Evolutionary conservation across 1,140 invertebrate species (phyloP).

Genomic region (Wasmannia auropunctata): DNA sequence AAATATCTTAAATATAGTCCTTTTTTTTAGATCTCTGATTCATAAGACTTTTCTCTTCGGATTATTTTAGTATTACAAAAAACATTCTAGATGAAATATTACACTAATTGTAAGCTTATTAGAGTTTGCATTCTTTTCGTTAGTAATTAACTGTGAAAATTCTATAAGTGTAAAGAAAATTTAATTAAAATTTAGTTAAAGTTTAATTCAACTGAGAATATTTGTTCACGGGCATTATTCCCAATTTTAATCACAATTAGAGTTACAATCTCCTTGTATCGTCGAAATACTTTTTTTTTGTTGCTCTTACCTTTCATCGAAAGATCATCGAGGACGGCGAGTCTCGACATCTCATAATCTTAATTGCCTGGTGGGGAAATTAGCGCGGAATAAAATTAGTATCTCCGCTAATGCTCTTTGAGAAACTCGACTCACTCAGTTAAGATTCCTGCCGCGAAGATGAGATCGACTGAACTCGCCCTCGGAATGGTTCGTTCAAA

Average conservation of each 20-base stretch:
- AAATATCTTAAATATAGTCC: background rate
- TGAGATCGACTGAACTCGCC: slow-evolving; percentile 17
- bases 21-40: background rate
- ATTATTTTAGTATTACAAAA: background rate
- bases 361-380: slow-evolving; percentile 31
- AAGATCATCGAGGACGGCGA: background rate
- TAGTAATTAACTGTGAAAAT: background rate
- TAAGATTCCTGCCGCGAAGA: slow-evolving; percentile 18
- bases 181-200: background rate
- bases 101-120: background rate
- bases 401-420: slow-evolving; percentile 17
- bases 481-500: background rate
- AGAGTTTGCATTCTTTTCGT: background rate
- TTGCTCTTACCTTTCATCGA: background rate
- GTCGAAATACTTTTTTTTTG: slow-evolving; percentile 1
- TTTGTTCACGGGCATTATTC: background rate
- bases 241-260: background rate
- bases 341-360: slow-evolving; percentile 35
- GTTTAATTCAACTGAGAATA: background rate
- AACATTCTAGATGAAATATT: background rate
- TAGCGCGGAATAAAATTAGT: slow-evolving; percentile 44
- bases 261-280: background rate
- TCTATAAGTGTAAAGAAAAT: background rate
- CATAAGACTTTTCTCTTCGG: background rate
- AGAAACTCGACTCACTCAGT: slow-evolving; percentile 30